Base-by-base conservation (phyloP, 2,113 vertebrate genomes). In the Mirounga angustirostris region DNA sequence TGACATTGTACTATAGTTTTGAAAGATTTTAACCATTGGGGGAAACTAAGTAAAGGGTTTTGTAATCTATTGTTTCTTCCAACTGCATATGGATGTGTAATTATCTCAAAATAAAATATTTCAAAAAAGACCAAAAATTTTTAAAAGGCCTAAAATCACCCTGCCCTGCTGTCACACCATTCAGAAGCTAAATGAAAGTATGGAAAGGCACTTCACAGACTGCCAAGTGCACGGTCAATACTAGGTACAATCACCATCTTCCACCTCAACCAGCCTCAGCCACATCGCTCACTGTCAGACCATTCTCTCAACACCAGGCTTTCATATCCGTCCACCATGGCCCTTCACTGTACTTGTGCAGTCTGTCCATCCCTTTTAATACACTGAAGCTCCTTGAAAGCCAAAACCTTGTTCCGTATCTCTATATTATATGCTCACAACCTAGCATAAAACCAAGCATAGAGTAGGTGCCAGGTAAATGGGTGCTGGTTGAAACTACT, bases 61-160 rank as follows among this genome's bases (percentile, higher is more conserved):
- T 63, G 65, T 9, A n/a, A 87, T 78, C 85, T 96, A 36, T 58
- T 94, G 89, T 36, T 95, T 96, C 78, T 91, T 50, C 92, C 1
- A 78, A 80, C 30, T 36, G 11, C 14, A 46, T 50, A 4, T 52
- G 80, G 87, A 85, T 97, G 5, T 16, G n/a, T 63, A 95, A 89
- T 86, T 69, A 89, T 56, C 46, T 79, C 33, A 74, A 85, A 92
- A 92, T 58, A 58, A 85, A 90, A 40, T 18, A 36, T 86, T 40
- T 59, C 21, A 33, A 36, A 89, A 46, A 52, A 71, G 24, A 46
- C 16, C 69, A 43, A 61, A 56, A 33, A 63, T 69, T 54, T 33
- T 54, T 30, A 33, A 78, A 67, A 91, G 43, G 50, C 28, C 61
- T 52, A 36, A 90, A 93, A 54, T 97, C 50, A n/a, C 50, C 46